Conservation (phyloP, 2,113 vertebrate species). For the Scartelaos histophorus region DNA sequence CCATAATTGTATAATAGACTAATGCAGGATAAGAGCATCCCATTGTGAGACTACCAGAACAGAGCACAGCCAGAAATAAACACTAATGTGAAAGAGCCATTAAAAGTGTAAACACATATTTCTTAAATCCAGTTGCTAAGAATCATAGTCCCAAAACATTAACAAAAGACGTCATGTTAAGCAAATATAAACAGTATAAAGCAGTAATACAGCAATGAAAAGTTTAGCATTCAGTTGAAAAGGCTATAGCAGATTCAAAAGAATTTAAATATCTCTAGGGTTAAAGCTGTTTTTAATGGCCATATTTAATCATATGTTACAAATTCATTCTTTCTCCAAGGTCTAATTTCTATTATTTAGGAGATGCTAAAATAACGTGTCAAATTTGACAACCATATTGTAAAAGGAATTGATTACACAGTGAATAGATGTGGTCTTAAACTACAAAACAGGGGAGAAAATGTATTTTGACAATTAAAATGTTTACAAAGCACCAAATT, state of each 20-base stretch:
- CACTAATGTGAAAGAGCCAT: conserved; percentile 2
- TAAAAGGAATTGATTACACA: not conserved
- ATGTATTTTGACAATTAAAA: too few species aligned
- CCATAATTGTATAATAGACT: conserved; percentile 14
- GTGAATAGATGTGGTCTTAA: too few species aligned
- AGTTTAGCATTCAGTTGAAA: not conserved
- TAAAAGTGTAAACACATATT: conserved; percentile 5
- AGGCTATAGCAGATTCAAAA: not conserved
- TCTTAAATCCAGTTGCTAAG: conserved; percentile 5
- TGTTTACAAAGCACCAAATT: too few species aligned
- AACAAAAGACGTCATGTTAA: conserved; percentile 7
- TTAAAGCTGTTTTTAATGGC: not conserved
- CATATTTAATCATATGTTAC: not conserved
- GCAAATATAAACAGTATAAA: not conserved
- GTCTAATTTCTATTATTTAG: not conserved
- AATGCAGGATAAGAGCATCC: conserved; percentile 10
- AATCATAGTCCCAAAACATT: conserved; percentile 1
- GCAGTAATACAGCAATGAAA: not conserved
- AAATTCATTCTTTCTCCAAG: not conserved
- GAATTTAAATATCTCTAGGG: not conserved
- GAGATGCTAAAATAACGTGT: not conserved
- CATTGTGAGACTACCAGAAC: not conserved
- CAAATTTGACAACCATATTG: not conserved
- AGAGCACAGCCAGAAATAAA: not conserved
- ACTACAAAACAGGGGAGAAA: too few species aligned